phyloP scores from a whole-genome alignment of 2,888 invertebrate species.

The Capitulum mitella region DNA sequence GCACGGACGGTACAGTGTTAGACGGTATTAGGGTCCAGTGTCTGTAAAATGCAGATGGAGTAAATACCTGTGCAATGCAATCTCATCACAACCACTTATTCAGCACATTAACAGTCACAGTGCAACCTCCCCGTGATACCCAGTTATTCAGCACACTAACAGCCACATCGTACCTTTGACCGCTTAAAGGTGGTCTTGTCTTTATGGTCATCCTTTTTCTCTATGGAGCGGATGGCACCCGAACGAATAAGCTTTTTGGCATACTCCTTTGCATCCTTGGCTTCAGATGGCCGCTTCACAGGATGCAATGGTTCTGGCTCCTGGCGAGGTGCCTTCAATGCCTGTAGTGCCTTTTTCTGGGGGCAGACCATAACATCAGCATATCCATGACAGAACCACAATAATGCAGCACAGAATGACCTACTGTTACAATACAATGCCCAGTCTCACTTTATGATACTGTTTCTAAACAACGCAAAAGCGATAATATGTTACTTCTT shows the following conservation, averaged over 20 bases:
- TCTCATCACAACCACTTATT: no score
- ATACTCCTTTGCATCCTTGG: conserved; percentile 86
- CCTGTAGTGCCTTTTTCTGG: conserved; percentile 72
- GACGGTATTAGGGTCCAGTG: no score
- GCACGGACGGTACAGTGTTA: neutral
- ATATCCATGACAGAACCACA: no score
- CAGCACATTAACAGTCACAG: no score
- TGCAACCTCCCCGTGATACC: no score
- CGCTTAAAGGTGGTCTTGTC: conserved; percentile 86
- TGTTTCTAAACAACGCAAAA: no score
- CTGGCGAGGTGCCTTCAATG: conserved; percentile 74
- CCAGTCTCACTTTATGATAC: no score
- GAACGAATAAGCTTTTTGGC: conserved; percentile 90
- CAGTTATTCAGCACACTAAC: no score
- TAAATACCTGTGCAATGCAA: no score
- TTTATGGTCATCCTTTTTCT: conserved; percentile 52
- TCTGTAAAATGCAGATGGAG: no score
- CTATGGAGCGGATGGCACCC: conserved; percentile 79
- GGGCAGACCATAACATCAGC: no score
- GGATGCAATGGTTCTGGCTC: conserved; percentile 71
- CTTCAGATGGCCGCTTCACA: conserved; percentile 77
- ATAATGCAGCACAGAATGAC: conserved; percentile 29
- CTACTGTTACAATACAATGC: neutral
- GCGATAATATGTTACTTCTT: neutral
- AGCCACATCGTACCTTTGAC: conserved; percentile 60